A percentile compares a stretch with the other conserved stretches of the same genome.
Conservation (phyloP, 2,797 vertebrate genomes). For the Pithecia hirsuta region DNA sequence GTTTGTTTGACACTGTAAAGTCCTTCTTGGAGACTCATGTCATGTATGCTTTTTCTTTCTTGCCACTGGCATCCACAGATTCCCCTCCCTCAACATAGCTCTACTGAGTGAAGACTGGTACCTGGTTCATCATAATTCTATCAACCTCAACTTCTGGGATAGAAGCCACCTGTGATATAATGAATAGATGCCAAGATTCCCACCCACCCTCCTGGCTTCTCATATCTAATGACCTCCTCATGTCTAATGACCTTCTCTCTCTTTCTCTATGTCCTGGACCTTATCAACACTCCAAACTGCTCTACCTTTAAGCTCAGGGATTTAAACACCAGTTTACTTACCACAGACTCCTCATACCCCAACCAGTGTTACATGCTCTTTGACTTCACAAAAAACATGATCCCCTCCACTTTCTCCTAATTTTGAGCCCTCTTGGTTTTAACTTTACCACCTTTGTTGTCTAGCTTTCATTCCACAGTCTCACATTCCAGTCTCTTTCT, state of each 20-base stretch:
- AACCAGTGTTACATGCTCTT: not conserved
- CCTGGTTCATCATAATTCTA: not conserved
- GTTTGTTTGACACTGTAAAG: not conserved
- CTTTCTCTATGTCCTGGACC: not conserved
- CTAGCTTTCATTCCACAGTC: not conserved
- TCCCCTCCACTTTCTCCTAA: not conserved
- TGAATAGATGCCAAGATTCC: not conserved
- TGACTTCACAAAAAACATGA: not conserved
- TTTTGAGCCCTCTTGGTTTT: not conserved
- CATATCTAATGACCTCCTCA: not conserved
- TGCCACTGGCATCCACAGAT: not conserved
- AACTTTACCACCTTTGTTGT: not conserved
- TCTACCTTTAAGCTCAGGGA: not conserved
- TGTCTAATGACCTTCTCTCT: not conserved
- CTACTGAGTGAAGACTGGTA: not conserved
- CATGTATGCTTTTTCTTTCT: not conserved
- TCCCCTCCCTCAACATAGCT: not conserved
- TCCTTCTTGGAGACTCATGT: not conserved
- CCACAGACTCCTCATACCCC: not conserved
- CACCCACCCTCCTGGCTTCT: not conserved
- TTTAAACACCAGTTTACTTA: not conserved
- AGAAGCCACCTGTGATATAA: not conserved
- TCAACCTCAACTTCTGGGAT: not conserved
- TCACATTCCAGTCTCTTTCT: not conserved
- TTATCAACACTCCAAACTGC: not conserved